phyloP scores from a whole-genome alignment of 2,888 invertebrate genomes.

The Mycalesis mineus region DNA sequence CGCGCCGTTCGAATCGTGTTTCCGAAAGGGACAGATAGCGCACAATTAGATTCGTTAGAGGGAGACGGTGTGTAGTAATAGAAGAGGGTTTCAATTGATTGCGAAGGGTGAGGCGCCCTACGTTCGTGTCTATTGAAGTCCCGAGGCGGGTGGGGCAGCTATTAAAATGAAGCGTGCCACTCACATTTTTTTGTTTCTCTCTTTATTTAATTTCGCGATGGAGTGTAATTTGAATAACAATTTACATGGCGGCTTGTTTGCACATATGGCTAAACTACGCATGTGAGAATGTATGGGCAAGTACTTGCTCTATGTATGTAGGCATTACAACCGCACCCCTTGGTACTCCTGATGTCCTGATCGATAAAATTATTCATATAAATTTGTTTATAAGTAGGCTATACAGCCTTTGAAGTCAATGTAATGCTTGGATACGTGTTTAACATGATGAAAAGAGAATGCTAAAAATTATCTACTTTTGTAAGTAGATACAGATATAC shows the following conservation, averaged over 20 bases:
- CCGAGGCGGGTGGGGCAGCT: conserved; percentile 61
- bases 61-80: conserved; percentile 46
- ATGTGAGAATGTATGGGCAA: background rate
- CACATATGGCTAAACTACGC: conserved; percentile 22
- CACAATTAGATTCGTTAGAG: conserved; percentile 33
- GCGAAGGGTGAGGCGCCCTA: conserved; percentile 69
- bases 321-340: background rate
- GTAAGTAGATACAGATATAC: too few species aligned
- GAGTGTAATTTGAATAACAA: conserved; percentile 71
- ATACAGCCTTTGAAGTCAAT: too few species aligned
- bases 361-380: background rate
- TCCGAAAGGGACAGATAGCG: conserved; percentile 42
- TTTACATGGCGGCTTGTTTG: conserved; percentile 56
- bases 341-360: background rate
- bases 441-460: too few species aligned
- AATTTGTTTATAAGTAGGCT: too few species aligned
- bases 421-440: too few species aligned
- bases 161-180: conserved; percentile 53
- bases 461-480: too few species aligned
- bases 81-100: conserved; percentile 70
- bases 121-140: conserved; percentile 55
- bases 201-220: conserved; percentile 75
- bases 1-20: conserved; percentile 51
- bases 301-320: too few species aligned
- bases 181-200: conserved; percentile 68